Conservation (phyloP, 2,113 vertebrate species). For the Sakesphorus luctuosus region DNA sequence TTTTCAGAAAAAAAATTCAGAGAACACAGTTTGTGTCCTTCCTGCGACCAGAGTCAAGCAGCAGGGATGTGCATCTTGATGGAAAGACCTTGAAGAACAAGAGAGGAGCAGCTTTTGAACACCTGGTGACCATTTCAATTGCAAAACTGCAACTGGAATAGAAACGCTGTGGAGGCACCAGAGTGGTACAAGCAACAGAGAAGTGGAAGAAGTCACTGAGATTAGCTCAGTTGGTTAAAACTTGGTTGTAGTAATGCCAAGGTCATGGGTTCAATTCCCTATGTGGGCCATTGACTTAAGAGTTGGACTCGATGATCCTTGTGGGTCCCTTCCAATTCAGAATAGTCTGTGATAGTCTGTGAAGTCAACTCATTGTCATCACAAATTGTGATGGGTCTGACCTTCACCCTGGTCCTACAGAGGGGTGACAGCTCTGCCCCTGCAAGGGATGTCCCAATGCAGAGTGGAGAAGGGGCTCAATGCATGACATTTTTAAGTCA, state of each 20-base stretch:
- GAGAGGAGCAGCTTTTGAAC: background rate
- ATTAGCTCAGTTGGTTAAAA: too few relatives aligned
- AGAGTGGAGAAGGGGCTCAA: background rate
- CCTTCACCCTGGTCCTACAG: background rate
- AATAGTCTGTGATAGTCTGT: too few relatives aligned
- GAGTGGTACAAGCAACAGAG: background rate
- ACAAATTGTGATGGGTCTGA: background rate
- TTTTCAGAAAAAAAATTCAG: background rate
- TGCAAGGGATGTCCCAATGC: too few relatives aligned
- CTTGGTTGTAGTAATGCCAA: too few relatives aligned
- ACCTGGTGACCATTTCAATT: background rate
- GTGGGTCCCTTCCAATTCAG: too few relatives aligned
- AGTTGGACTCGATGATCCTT: too few relatives aligned
- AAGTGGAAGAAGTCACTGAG: background rate
- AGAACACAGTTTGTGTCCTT: background rate
- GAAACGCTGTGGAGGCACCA: background rate
- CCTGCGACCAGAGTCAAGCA: background rate
- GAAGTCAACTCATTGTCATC: background rate
- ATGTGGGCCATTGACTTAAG: too few relatives aligned
- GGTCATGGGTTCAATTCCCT: too few relatives aligned
- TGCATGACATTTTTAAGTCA: rapidly evolving
- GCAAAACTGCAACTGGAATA: background rate
- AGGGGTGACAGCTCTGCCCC: background rate
- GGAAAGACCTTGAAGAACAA: conserved; percentile 9
- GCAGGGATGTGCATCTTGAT: background rate